Base-by-base conservation (phyloP, 2,797 vertebrate species). In the Pangasius krempfi region DNA sequence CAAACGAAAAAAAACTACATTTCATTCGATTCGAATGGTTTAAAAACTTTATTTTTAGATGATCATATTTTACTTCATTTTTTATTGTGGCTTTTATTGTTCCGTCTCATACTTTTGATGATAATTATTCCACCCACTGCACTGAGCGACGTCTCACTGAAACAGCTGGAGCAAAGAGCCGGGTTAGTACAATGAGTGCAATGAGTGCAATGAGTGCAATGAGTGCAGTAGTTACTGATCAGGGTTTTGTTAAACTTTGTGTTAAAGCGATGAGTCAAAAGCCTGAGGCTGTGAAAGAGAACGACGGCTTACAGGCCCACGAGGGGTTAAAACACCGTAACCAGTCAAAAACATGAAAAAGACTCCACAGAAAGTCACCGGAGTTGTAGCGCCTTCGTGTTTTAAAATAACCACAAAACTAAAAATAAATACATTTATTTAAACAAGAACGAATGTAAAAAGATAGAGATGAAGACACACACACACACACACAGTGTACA, bases 201-300 rank as follows among this genome's bases (percentile, higher is more conserved):
- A 44, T 6, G 44, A 44, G 44, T 44, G 7, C 44, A n/a, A n/a
- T n/a, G n/a, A n/a, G n/a, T n/a, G n/a, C n/a, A n/a, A n/a, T 40
- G 44, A 54, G 58, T 62, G 78, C 81, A 84, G 84, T 50, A 64
- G 16, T 22, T 4, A 80, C 76, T 56, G 22, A 81, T 60, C 79
- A 40, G 79, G 79, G 79, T 58, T 79, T 50, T 52, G 76, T 30
- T 52, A 18, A 54, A 79, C 13, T 27, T n/a, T 22, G 5, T 54
- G 27, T 78, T 54, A 50, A 76, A 50, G 12, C 7, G 73, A 50
- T 7, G 76, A 79, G n/a, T 79, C 16, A 79, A 79, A 78, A 79
- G n/a, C n/a, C 18, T 5, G n/a, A n/a, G 14, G 52, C n/a, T 33
- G n/a, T 9, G 27, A 30, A 3, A 58, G 78, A 33, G 9, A 58